A percentile compares a stretch with the other conserved stretches of the same genome.
phyloP scores from a whole-genome alignment of 2,797 vertebrate genomes.

The Peromyscus eremicus region DNA sequence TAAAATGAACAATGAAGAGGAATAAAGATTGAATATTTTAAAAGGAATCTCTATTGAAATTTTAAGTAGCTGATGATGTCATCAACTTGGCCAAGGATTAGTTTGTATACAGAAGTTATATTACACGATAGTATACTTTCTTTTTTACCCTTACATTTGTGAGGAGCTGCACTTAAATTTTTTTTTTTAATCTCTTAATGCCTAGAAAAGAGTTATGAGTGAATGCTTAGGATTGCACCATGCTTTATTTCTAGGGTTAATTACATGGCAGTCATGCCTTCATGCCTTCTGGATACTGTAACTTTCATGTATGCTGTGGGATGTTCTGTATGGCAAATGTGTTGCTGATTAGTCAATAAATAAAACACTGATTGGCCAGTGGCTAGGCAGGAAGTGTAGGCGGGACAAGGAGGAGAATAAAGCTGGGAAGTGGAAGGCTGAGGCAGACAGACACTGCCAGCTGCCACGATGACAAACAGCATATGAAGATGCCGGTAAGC shows the following conservation, averaged over 20 bases:
- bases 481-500: too few species aligned
- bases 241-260: neutral
- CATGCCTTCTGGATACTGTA: neutral
- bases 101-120: neutral
- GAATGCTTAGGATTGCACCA: neutral
- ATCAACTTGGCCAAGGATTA: neutral
- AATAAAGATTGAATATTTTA: constrained; percentile 29
- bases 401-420: too few species aligned
- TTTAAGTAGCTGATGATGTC: neutral
- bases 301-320: neutral
- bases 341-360: too few species aligned
- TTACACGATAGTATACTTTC: neutral
- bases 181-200: neutral
- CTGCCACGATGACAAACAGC: too few species aligned
- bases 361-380: too few species aligned
- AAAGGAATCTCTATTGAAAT: neutral
- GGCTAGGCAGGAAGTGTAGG: too few species aligned
- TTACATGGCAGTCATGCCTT: neutral
- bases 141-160: neutral
- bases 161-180: neutral
- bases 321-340: too few species aligned
- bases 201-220: neutral
- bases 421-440: too few species aligned
- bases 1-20: constrained; percentile 13
- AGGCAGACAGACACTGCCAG: too few species aligned